These are phyloP conservation scores for Proctacanthus coquilletti DNA, from an alignment of 1,140 invertebrate species.

Conservation along the genomic window DNA sequence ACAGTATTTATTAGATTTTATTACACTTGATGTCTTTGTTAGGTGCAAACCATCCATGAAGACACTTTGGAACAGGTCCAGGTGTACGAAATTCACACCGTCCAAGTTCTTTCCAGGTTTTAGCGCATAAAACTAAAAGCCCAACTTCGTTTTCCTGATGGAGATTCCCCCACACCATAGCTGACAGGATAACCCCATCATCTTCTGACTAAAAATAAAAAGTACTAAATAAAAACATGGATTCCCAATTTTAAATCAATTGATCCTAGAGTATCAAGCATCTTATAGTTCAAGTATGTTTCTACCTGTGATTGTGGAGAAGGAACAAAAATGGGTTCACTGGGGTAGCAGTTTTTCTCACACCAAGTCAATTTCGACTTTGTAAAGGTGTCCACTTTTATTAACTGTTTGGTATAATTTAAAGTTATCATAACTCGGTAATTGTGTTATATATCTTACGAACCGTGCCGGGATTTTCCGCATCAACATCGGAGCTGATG, in stretches of 20 bases:
- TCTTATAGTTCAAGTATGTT: no score
- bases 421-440: conserved; percentile 2
- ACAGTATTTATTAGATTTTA: no score
- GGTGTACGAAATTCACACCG: conserved; percentile 49
- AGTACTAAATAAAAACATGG: no score
- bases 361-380: conserved; percentile 54
- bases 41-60: conserved; percentile 62
- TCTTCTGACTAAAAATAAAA: conserved; percentile 45
- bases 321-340: conserved; percentile 75
- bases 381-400: conserved; percentile 56
- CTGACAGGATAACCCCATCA: conserved; percentile 55
- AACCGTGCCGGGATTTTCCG: conserved; percentile 63
- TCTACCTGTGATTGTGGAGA: conserved; percentile 46
- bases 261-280: not conserved
- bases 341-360: conserved; percentile 58
- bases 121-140: conserved; percentile 52
- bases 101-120: conserved; percentile 46
- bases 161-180: conserved; percentile 45
- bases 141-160: conserved; percentile 42
- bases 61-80: conserved; percentile 58
- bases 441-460: conserved; percentile 15
- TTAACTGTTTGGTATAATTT: conserved; percentile 35
- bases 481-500: conserved; percentile 72
- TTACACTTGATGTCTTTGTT: no score
- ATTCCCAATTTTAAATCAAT: no score